phyloP scores from a whole-genome alignment of 2,888 invertebrate species.

The Melitaea athalia region DNA sequence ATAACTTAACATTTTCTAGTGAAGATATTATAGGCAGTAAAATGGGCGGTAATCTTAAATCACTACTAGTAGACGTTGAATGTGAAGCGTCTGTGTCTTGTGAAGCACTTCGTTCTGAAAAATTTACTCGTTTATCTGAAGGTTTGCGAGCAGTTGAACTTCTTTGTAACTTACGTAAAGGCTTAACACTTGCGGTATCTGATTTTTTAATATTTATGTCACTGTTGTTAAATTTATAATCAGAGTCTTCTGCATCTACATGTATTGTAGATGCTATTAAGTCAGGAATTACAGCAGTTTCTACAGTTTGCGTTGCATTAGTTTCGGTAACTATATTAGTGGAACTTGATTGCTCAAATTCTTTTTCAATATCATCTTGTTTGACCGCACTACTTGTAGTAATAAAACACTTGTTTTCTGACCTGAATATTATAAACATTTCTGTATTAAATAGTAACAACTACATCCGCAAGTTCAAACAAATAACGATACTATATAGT shows the following conservation, averaged over 20 bases:
- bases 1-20: constrained; percentile 78
- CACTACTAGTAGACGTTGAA: constrained; percentile 83
- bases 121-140: constrained; percentile 76
- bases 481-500: not conserved
- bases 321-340: constrained; percentile 48
- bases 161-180: constrained; percentile 64
- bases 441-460: not conserved
- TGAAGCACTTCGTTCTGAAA: constrained; percentile 81
- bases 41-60: constrained; percentile 87
- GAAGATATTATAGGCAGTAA: constrained; percentile 86
- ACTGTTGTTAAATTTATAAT: constrained; percentile 57
- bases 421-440: constrained; percentile 61
- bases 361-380: constrained; percentile 60
- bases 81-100: constrained; percentile 84
- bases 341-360: constrained; percentile 57
- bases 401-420: constrained; percentile 84
- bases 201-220: constrained; percentile 53
- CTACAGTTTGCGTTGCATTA: constrained; percentile 54
- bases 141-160: constrained; percentile 73
- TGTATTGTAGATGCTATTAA: constrained; percentile 61
- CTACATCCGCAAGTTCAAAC: not conserved
- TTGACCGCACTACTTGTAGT: constrained; percentile 60
- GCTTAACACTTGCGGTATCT: constrained; percentile 45
- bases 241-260: constrained; percentile 60
- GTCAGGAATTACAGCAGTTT: constrained; percentile 58